These are phyloP conservation scores for Ophiothrix spiculata DNA, from an alignment of 35 echinoderm and acorn worm genomes.

Conservation along the genomic window DNA sequence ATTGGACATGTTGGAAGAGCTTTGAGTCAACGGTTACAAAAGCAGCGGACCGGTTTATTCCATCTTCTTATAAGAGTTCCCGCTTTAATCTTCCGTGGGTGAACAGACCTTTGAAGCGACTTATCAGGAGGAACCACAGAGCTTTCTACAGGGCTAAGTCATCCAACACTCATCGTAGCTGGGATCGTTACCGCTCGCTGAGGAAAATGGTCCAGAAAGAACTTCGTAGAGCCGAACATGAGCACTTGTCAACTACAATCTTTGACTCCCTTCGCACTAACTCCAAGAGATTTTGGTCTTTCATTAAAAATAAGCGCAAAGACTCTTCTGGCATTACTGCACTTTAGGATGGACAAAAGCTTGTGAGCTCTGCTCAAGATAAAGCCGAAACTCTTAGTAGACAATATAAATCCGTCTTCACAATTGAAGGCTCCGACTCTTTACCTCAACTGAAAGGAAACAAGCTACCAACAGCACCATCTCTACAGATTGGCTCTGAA, in stretches of 20 bases:
- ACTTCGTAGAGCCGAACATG: not conserved
- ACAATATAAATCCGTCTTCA: not conserved
- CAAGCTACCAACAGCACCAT: not conserved
- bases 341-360: no score
- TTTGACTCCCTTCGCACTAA: not conserved
- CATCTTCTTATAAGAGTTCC: not conserved
- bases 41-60: not conserved
- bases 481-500: not conserved
- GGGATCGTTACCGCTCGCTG: not conserved
- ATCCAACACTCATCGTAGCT: not conserved
- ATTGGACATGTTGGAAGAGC: not conserved
- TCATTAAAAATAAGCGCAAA: not conserved
- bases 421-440: not conserved
- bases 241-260: not conserved
- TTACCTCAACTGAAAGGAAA: no score
- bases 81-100: not conserved
- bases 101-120: not conserved
- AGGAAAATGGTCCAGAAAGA: not conserved
- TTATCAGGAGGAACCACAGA: not conserved
- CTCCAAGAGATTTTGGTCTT: not conserved
- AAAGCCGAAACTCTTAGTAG: not conserved
- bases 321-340: not conserved
- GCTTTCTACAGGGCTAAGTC: not conserved
- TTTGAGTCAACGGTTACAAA: not conserved
- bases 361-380: not conserved